Conservation (phyloP, 2,888 invertebrate species). For the Drepana falcataria region DNA sequence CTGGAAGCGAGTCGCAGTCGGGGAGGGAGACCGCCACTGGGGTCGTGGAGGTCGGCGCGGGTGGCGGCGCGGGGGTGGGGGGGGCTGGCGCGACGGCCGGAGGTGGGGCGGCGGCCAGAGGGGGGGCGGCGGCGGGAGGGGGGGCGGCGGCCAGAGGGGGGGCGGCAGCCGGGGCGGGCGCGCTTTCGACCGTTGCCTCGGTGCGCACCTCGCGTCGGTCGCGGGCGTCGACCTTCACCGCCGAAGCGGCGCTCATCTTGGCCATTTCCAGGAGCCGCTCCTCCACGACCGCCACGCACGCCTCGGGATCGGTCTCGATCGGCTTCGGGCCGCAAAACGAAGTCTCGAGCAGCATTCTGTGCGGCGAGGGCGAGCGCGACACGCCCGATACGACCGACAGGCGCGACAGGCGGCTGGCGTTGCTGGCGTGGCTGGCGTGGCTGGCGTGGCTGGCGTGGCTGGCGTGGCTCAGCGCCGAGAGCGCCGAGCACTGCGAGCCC, state of each 20-base stretch:
- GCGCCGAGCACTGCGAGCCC: slow-evolving; percentile 86
- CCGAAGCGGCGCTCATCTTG: slow-evolving; percentile 28
- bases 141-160: slow-evolving; percentile 11
- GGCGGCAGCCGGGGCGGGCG: slow-evolving; percentile 14
- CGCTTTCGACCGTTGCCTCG: slow-evolving; percentile 53
- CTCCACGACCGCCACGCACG: slow-evolving; percentile 66
- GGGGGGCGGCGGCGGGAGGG: slow-evolving; percentile 7
- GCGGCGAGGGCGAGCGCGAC: slow-evolving; percentile 91
- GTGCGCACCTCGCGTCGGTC: slow-evolving; percentile 58
- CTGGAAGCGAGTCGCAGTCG: too few species aligned
- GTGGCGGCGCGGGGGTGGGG: slow-evolving; percentile 8
- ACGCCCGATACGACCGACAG: slow-evolving; percentile 71
- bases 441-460: slow-evolving; percentile 47
- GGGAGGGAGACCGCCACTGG: too few species aligned
- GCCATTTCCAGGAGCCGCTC: slow-evolving; percentile 65
- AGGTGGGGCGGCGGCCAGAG: slow-evolving; percentile 8
- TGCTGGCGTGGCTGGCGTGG: slow-evolving; percentile 47
- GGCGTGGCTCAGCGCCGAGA: slow-evolving; percentile 63
- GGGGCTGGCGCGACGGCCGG: slow-evolving; percentile 21
- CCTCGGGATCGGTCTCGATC: slow-evolving; percentile 73
- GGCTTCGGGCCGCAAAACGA: slow-evolving; percentile 94
- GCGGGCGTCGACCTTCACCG: slow-evolving; percentile 37
- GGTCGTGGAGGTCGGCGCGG: slow-evolving; percentile 6
- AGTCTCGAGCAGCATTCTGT: slow-evolving; percentile 92
- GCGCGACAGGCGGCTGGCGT: slow-evolving; percentile 51